A percentile compares a stretch with the other conserved stretches of the same genome.
Conservation (phyloP, 2,113 vertebrate genomes). For the Lophochroa leadbeateri region DNA sequence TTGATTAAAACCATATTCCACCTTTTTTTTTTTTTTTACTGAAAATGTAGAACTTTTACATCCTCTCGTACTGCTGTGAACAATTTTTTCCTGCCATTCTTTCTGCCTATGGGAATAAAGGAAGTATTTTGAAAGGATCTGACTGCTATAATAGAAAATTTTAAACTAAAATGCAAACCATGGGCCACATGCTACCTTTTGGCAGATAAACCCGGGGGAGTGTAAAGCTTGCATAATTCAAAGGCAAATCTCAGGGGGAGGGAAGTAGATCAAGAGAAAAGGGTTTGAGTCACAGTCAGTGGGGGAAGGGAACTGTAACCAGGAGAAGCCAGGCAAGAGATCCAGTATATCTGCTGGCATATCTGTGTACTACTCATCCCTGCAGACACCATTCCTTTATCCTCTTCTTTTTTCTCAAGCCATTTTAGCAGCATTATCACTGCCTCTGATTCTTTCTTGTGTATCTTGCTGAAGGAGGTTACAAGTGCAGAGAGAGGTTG, state of each 20-base stretch:
- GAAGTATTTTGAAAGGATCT: slow-evolving; percentile 61
- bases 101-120: slow-evolving; percentile 66
- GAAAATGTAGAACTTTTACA: slow-evolving; percentile 59
- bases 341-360: not conserved
- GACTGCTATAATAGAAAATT: slow-evolving; percentile 57
- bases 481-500: not conserved
- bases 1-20: slow-evolving; percentile 72
- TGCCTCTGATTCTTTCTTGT: not conserved
- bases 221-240: slow-evolving; percentile 60
- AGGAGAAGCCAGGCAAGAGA: not conserved
- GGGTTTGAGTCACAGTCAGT: not conserved
- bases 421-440: not conserved
- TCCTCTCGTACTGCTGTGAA: slow-evolving; percentile 55
- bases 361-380: not conserved
- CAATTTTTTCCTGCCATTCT: slow-evolving; percentile 65
- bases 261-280: slow-evolving; percentile 17
- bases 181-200: slow-evolving; percentile 68
- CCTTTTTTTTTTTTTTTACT: not conserved
- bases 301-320: slow-evolving; percentile 36
- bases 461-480: not conserved
- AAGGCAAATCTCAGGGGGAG: slow-evolving; percentile 37
- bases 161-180: slow-evolving; percentile 63
- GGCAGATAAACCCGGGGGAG: slow-evolving; percentile 59
- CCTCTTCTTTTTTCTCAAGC: not conserved
- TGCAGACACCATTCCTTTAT: not conserved